Evolutionary conservation across 1,140 invertebrate genomes (phyloP), one percentile per base, ranked within the genome.

Genomic region (Drosophila elegans): DNA sequence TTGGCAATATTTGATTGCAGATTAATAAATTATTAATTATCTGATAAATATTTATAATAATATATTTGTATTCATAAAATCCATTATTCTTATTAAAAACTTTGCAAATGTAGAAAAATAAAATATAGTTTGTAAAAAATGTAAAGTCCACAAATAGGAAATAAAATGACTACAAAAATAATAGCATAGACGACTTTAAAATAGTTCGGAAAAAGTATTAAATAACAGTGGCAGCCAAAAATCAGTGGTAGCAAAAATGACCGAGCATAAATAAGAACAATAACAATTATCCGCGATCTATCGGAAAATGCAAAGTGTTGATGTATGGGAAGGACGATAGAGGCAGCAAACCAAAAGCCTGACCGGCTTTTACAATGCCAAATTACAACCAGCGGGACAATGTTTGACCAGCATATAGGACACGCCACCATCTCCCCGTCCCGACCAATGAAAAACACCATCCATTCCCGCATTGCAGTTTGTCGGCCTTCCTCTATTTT

Each of bases 251-350:
- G 25, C 60, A 56, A 41, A 21, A 34, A 38, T 9, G 25, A 36
- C 12, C 39, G 2, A 27, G 32, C 77, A 86, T 84, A 86, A 84
- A 86, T 84, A 85, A 81, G 73, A 84, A 85, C 61, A 63, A 80
- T 85, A 85, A 84, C 73, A 80, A 77, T 85, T 75, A 74, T 74
- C 62, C 34, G 27, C 45, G 62, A 68, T 68, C 64, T 68, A 44
- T 48, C n/a, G 62, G 56, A 46, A 64, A 62, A 74, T 62, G n/a
- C 12, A 52, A 59, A 60, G 46, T 57, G 67, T 48, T 56, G 67
- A 45, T 48, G 51, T 29, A 54, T 52, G 29, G 45, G 9, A 7
- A 41, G 32, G 10, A 3, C 66, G n/a, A 34, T 16, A 12, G 48
- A 54, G 62, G 64, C 63, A 46, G 62, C 61, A 67, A 52, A 63